Evolutionary conservation across 1,140 invertebrate species (phyloP).

Genomic region (Drosophila tani): DNA sequence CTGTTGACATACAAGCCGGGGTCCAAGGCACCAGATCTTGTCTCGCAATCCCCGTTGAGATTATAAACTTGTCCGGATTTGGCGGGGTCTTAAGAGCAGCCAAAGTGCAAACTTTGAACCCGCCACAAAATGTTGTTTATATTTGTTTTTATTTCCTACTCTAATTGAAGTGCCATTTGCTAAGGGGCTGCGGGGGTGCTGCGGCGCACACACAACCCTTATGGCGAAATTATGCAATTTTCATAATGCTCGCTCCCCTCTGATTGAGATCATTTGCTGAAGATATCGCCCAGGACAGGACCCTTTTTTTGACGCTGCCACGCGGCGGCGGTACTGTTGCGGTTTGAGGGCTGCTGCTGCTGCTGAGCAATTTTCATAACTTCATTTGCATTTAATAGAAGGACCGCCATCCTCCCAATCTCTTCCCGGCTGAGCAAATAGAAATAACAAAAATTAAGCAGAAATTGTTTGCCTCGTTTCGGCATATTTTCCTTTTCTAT

Average conservation of each 20-base stretch:
- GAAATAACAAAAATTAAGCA: conserved; percentile 54
- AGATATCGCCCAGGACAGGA: conserved; percentile 48
- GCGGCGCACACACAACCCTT: conserved; percentile 50
- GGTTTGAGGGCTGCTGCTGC: conserved; percentile 52
- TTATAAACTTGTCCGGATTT: conserved; percentile 43
- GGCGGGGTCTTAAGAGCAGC: conserved; percentile 21
- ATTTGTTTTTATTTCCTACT: conserved; percentile 72
- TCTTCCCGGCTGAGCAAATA: conserved; percentile 23
- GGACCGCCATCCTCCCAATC: background rate
- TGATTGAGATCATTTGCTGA: conserved; percentile 70
- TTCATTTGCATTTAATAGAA: conserved; percentile 73
- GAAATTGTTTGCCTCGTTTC: conserved; percentile 36
- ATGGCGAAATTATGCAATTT: conserved; percentile 75
- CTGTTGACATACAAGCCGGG: conserved; percentile 61
- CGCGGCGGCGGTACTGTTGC: conserved; percentile 58
- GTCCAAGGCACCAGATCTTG: conserved; percentile 36
- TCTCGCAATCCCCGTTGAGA: conserved; percentile 17
- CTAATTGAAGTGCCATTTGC: conserved; percentile 76
- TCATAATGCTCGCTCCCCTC: conserved; percentile 67
- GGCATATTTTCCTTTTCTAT: conserved; percentile 22
- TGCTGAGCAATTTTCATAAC: conserved; percentile 75
- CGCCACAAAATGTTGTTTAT: conserved; percentile 58
- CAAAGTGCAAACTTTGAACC: conserved; percentile 26
- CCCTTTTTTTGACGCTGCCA: conserved; percentile 50
- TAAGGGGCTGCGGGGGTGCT: background rate